Evolutionary conservation across 2,888 invertebrate species (phyloP), one percentile per base, ranked within the genome.

Genomic region (Cancer borealis): DNA sequence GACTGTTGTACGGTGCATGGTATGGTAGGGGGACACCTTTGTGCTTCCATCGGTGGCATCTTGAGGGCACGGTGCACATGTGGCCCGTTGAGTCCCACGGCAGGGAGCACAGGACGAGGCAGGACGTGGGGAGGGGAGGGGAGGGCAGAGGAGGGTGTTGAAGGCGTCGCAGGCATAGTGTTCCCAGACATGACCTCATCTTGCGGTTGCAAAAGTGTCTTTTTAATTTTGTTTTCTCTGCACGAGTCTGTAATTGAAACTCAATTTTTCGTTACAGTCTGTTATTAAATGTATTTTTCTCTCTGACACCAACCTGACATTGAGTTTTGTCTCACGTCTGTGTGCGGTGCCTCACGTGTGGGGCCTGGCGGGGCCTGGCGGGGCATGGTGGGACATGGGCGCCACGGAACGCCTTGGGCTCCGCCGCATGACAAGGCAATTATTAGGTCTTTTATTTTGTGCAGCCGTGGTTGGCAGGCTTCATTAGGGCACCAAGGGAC

Each of bases 341-440:
- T 66, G 66, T 66, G n/a, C 54, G 54, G 54, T 14, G 54, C 54
- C 54, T 21, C n/a, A 6, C n/a, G 6, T 66, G n/a, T n/a, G 66
- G 66, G 21, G n/a, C 66, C 66, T n/a, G 66, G 17, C 66, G 66
- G 66, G 66, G 66, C 66, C 17, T 66, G 17, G 66, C 54, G 66
- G 17, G 66, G n/a, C 66, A n/a, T 21, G n/a, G 66, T 66, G n/a
- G 3, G 21, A n/a, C 66, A 21, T 21, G 66, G 66, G 66, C 5
- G 21, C n/a, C n/a, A n/a, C 66, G 66, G 66, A n/a, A 6, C 66
- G 21, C 66, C 21, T 14, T 4, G 66, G 66, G 66, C 66, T 66
- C 66, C n/a, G 6, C 66, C 66, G 66, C 66, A 66, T 66, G 66
- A 66, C 66, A n/a, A 66, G 66, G 66, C 66, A 66, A n/a, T 66